These are phyloP conservation scores for Panonychus citri DNA, from an alignment of 1,140 invertebrate genomes.

Conservation along the genomic window DNA sequence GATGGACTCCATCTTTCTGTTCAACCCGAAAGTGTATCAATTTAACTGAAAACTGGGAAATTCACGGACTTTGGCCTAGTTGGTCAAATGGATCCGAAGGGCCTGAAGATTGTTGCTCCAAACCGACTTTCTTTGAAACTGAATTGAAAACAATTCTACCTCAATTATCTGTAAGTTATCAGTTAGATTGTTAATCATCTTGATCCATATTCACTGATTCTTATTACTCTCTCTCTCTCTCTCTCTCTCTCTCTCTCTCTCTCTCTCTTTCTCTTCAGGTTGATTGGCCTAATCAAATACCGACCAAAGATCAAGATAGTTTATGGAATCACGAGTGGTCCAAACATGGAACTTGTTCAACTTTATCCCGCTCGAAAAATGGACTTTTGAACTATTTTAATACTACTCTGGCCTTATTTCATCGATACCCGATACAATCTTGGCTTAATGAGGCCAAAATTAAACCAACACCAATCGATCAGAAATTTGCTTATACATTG, in stretches of 20 bases:
- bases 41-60: conserved; percentile 6
- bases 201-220: not conserved
- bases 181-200: not conserved
- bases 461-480: not conserved
- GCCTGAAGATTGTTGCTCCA: conserved; percentile 6
- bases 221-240: not conserved
- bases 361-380: not conserved
- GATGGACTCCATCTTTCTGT: conserved; percentile 1
- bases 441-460: not conserved
- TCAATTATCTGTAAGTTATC: not conserved
- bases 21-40: not conserved
- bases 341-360: not conserved
- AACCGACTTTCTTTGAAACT: not conserved
- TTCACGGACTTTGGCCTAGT: conserved; percentile 13
- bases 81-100: conserved; percentile 4
- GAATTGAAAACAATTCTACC: not conserved
- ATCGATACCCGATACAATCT: not conserved
- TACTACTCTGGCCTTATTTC: not conserved
- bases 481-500: not conserved
- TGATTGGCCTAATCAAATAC: not conserved
- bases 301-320: not conserved
- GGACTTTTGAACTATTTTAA: not conserved
- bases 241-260: too few species aligned
- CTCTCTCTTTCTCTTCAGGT: too few species aligned
- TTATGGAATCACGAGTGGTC: not conserved